Base-by-base conservation (phyloP, 2,113 vertebrate species). In the Gobiocypris rarus region DNA sequence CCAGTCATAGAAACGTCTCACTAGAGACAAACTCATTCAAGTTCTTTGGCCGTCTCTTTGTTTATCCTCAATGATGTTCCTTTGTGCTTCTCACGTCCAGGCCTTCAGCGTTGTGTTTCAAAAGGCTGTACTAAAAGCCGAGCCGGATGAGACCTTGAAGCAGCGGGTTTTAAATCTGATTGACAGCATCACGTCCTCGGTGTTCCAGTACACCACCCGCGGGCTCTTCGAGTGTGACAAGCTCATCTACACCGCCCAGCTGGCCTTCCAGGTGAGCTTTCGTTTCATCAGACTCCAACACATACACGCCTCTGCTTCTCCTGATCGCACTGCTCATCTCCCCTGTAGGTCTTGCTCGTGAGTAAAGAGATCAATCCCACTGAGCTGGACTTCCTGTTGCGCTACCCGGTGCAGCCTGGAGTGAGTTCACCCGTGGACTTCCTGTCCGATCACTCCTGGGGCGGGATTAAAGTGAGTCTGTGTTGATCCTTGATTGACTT, bases 171-270 rank as follows among this genome's bases (percentile, higher is more conserved):
- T 85, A 83, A 96, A 95, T 83, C 95, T 99, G 45, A 96, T 94
- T 0, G 97, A 98, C 91, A 98, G 94, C 95, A 95, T 99, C 88
- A 99, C 98, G 26, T 96, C 95, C 90, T 97, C 94, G 0, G 93
- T 95, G 61, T 98, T 96, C 93, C 97, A 97, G 91, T 97, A 98
- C 83, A 97, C 97, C 4, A 93, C 94, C 45, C 94, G 96, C 0
- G 97, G 97, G 22, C 95, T 99, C 76, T 99, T 99, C 14, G 97
- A 99, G 89, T 94, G 95, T 38, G 96, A 99, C 90, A 97, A 98
- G 84, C 91, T 99, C 89, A 98, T 94, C 70, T 99, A 96, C 91
- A 95, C 92, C 0, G 93, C 96, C 50, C 98, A 98, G 92, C 93
- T 99, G 19, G 93, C 96, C 82, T 98, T 99, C 92, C 98, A 99